Evolutionary conservation across 2,113 vertebrate genomes (phyloP).

Genomic region (Chloropsis hardwickii): DNA sequence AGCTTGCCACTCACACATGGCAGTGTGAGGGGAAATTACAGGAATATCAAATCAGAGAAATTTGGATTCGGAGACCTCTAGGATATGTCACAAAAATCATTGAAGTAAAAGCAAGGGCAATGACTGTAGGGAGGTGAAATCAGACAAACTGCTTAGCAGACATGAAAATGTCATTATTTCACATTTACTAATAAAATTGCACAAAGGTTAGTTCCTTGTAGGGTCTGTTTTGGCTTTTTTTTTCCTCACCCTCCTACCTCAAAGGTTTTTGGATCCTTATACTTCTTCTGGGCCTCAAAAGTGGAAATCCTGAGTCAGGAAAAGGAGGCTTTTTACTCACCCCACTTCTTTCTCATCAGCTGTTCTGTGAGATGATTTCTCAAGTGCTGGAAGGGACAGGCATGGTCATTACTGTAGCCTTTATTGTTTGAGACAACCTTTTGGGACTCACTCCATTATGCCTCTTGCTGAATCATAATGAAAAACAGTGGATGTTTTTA

Average conservation of each 20-base stretch:
- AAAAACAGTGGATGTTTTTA: neutral
- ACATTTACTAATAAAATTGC: neutral
- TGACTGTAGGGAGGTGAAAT: neutral
- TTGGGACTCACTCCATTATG: neutral
- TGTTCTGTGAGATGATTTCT: neutral
- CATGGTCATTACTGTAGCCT: neutral
- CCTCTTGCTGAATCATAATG: neutral
- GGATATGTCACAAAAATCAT: neutral
- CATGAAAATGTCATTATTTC: neutral
- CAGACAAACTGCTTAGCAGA: neutral
- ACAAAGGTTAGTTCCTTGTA: neutral
- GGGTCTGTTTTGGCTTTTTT: neutral
- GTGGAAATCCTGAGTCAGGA: neutral
- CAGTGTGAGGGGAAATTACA: neutral
- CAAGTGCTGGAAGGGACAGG: neutral
- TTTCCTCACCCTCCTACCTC: neutral
- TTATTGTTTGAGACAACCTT: neutral
- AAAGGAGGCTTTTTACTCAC: neutral
- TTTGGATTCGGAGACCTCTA: neutral
- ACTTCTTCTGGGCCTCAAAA: neutral
- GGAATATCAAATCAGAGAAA: neutral
- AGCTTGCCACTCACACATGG: neutral
- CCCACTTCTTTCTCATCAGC: neutral
- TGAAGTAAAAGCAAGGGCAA: neutral
- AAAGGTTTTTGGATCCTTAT: neutral